Evolutionary conservation across 2,888 invertebrate genomes (phyloP).

Genomic region (Troides aeacus): DNA sequence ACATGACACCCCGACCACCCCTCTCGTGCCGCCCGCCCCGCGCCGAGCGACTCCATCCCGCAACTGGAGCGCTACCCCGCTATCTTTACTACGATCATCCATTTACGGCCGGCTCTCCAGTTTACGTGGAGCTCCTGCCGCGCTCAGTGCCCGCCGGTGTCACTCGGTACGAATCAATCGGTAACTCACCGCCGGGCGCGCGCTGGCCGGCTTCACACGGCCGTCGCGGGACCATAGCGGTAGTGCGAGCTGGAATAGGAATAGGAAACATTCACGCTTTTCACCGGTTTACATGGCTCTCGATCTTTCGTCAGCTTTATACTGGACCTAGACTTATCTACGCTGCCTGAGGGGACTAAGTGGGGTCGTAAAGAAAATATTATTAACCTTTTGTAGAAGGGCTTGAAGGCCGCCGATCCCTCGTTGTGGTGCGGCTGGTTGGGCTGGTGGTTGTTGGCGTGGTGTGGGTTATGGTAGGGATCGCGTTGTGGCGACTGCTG

Average conservation of each 20-base stretch:
- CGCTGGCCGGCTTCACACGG: conserved; percentile 82
- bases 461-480: conserved; percentile 79
- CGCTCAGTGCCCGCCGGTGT: conserved; percentile 40
- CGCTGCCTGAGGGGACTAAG: too few species aligned
- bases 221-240: conserved; percentile 87
- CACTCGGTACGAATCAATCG: conserved; percentile 61
- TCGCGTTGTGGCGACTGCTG: conserved; percentile 79
- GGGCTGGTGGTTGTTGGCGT: conserved; percentile 71
- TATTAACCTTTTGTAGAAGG: conserved; percentile 93
- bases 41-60: conserved; percentile 64
- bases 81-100: conserved; percentile 69
- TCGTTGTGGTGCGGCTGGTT: conserved; percentile 77
- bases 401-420: conserved; percentile 88
- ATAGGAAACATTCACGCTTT: conserved; percentile 67
- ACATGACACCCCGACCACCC: conserved; percentile 64
- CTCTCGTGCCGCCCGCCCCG: conserved; percentile 41
- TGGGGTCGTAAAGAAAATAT: conserved; percentile 25
- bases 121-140: conserved; percentile 54
- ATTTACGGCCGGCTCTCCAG: conserved; percentile 60
- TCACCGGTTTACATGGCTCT: conserved; percentile 49
- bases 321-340: too few species aligned
- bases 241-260: conserved; percentile 83
- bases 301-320: too few species aligned
- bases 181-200: conserved; percentile 63
- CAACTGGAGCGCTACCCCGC: conserved; percentile 67